Percentiles rank a stretch among this genome's conserved stretches.
Conservation (phyloP, 2,888 invertebrate species). For the Itoplectis maculator region DNA sequence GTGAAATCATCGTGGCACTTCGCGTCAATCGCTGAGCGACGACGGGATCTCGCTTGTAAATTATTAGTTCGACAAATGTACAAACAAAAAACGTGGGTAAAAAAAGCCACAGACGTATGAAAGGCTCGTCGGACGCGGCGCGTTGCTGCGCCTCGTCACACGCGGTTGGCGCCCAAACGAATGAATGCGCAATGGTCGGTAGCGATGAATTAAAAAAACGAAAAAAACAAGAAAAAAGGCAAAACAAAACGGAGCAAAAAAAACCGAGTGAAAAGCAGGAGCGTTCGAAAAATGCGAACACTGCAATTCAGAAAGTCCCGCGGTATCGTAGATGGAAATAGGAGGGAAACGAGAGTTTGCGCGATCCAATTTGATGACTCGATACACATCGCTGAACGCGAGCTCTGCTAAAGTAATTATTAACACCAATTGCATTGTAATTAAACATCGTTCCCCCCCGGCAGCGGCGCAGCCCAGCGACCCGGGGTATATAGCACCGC, state of each 20-base stretch:
- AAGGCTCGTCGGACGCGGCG: neutral
- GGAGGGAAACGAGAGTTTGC: constrained; percentile 50
- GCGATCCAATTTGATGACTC: constrained; percentile 80
- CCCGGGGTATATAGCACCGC: constrained; percentile 27
- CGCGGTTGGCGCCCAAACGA: constrained; percentile 47
- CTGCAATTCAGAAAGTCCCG: constrained; percentile 59
- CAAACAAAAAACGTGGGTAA: neutral
- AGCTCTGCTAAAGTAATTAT: constrained; percentile 78
- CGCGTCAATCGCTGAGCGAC: neutral
- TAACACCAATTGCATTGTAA: constrained; percentile 79
- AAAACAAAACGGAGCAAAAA: neutral
- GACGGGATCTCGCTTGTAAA: constrained; percentile 2
- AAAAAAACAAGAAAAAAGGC: neutral
- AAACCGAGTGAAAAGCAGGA: constrained; percentile 34
- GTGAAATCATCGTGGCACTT: neutral
- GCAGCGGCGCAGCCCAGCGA: constrained; percentile 44
- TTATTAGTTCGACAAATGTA: neutral
- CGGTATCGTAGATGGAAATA: constrained; percentile 60
- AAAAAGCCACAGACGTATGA: neutral
- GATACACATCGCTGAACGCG: constrained; percentile 78
- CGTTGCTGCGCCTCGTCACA: constrained; percentile 47
- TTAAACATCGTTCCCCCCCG: constrained; percentile 74
- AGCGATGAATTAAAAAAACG: constrained; percentile 52
- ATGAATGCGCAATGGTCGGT: constrained; percentile 49
- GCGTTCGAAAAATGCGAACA: constrained; percentile 63